Evolutionary conservation across 2,888 invertebrate genomes (phyloP), one percentile per base, ranked within the genome.

Genomic region (Pterostichus madidus): DNA sequence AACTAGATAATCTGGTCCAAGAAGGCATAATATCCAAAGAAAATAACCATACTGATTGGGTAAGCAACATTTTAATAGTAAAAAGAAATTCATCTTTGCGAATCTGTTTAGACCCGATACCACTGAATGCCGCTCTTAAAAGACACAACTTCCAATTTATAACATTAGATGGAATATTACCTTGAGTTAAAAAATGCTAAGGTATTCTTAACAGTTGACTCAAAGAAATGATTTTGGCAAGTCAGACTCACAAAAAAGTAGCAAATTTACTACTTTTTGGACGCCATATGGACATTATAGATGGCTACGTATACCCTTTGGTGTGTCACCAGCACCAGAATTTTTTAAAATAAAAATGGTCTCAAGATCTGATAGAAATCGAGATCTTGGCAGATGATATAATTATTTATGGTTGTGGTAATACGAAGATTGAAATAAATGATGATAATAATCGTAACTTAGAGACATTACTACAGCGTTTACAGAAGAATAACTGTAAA

Each of bases 261-360:
- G 85, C 5, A 77, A 85, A 17, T 83, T 85, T 10, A 85, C 85
- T 0, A 86, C 85, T 6, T 87, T 87, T 76, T 84, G 85, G 52
- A 87, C 86, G 0, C 86, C 86, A 0, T 86, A 86, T 64, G 87
- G 86, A 6, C 76, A 86, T 31, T 87, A 85, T 68, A 85, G 78
- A 64, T 87, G 85, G 79, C 35, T 83, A 31, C 46, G 56, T 15
- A 56, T 56, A 17, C 56, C 56, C 0, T 15, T 56, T 2, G 56
- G 56, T 7, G 13, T 56, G 2, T 15, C 13, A 56, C 13, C 15
- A 17, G 13, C 56, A 56, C 49, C 4, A 56, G 56, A 5, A 6
- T 13, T 56, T 13, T 56, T 56, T 17, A 13, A 56, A 17, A 0
- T 15, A 2, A 17, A 56, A 56, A 56, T 56, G 56, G 56, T 56